Evolutionary conservation across 2,888 invertebrate species (phyloP).

Genomic region (Philonicus albiceps): DNA sequence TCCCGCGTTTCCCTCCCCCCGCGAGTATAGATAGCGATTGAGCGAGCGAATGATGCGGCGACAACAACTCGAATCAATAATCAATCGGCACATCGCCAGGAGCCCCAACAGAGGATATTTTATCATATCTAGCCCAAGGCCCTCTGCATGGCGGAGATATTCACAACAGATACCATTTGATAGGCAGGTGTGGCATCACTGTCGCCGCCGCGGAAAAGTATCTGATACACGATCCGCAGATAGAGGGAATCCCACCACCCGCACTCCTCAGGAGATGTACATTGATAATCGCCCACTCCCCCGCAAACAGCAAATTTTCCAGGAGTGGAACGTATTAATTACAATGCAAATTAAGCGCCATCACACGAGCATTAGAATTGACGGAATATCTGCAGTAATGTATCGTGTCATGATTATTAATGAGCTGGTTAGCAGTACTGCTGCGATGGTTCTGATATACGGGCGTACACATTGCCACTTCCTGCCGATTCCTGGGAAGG

Average conservation of each 20-base stretch:
- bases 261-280: not conserved
- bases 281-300: not conserved
- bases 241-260: not conserved
- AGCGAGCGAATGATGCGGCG: not conserved
- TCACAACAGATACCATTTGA: not conserved
- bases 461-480: not conserved
- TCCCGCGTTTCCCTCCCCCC: not conserved
- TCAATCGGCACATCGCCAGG: constrained; percentile 16
- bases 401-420: constrained; percentile 32
- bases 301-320: constrained; percentile 14
- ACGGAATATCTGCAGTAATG: constrained; percentile 29
- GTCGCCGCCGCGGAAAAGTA: not conserved
- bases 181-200: not conserved
- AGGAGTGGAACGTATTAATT: constrained; percentile 3
- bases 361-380: constrained; percentile 23
- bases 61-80: constrained; percentile 12
- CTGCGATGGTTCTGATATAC: not conserved
- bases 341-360: constrained; percentile 24
- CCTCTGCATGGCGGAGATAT: not conserved
- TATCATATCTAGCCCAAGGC: not conserved
- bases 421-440: constrained; percentile 3
- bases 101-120: not conserved
- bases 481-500: not conserved
- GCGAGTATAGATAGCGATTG: not conserved
- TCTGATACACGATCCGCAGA: not conserved